Evolutionary conservation across 2,113 vertebrate genomes (phyloP).

Genomic region (Ranitomeya imitator): DNA sequence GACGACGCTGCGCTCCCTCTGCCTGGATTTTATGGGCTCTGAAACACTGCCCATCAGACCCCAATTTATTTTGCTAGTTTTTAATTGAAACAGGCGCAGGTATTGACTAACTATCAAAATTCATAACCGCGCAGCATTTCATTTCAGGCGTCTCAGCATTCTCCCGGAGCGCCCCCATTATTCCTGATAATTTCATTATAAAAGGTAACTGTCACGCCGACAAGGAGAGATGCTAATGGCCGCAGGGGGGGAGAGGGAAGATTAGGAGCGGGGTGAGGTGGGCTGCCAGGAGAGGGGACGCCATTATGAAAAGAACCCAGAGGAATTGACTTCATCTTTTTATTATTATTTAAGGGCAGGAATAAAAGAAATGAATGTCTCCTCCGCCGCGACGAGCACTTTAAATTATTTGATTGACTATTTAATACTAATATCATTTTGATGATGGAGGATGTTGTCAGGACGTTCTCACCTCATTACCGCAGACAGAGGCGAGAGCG

Average conservation of each 20-base stretch:
- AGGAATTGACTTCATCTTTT: constrained; percentile 51
- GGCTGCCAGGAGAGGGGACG: background rate
- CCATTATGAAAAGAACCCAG: constrained; percentile 47
- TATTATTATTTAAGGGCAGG: constrained; percentile 56
- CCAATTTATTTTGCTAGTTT: constrained; percentile 59
- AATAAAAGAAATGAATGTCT: constrained; percentile 52
- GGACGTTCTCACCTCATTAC: constrained; percentile 56
- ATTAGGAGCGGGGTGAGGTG: constrained; percentile 25
- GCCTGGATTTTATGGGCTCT: constrained; percentile 47
- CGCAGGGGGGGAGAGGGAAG: constrained; percentile 2
- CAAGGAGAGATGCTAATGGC: constrained; percentile 49
- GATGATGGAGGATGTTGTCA: constrained; percentile 57
- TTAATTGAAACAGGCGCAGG: constrained; percentile 57
- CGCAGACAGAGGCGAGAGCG: constrained; percentile 33
- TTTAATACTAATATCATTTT: constrained; percentile 60
- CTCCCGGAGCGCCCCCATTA: constrained; percentile 55
- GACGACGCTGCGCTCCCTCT: constrained; percentile 1
- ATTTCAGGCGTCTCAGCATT: constrained; percentile 60
- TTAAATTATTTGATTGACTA: constrained; percentile 58
- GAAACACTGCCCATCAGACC: constrained; percentile 45
- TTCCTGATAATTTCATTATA: constrained; percentile 62
- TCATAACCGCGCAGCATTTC: constrained; percentile 51
- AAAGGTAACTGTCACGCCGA: constrained; percentile 57
- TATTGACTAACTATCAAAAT: constrained; percentile 63
- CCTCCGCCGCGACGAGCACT: background rate